Evolutionary conservation across 2,797 vertebrate genomes (phyloP), one percentile per base, ranked within the genome.

Genomic region (Acomys russatus): DNA sequence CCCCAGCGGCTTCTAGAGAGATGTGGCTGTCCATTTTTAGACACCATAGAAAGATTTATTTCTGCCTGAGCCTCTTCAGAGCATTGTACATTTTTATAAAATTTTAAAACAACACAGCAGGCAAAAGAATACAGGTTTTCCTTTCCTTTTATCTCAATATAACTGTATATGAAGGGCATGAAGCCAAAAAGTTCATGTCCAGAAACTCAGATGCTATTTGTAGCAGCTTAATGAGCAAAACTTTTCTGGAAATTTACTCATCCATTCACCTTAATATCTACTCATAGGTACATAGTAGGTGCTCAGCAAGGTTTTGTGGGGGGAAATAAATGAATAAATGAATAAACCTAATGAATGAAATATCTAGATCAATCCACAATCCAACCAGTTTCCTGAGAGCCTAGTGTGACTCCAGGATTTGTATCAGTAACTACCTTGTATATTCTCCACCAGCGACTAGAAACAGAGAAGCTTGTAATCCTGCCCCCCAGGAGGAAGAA

Each of bases 51-150:
- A 96, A 96, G 77, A 78, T 71, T 82, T 82, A 83, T 96, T 91
- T 96, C 93, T 93, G 12, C 82, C 80, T 61, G 59, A 59, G n/a
- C 71, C 94, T 71, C 68, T 97, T 95, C 85, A 92, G 92, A 95
- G 93, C 84, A 93, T 78, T 97, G 90, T 74, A 96, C 90, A 94
- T 97, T 97, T 95, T 97, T 91, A 94, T 92, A 94, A 96, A 97
- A 97, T 84, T 97, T 96, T 97, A 96, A 97, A 97, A 97, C 97
- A 97, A 97, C 97, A 96, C 97, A 97, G 97, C 97, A 97, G 96
- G 97, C 85, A 97, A 96, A 96, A 97, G 96, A 97, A 97, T 90
- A 97, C 97, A 97, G 90, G 77, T 20, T 88, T 49, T 68, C 85
- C n/a, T 44, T 8, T 61, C 10, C 59, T 97, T 97, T 97, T 61